Evolutionary conservation across 2,888 invertebrate genomes (phyloP).

Genomic region (Herminia tarsipennalis): DNA sequence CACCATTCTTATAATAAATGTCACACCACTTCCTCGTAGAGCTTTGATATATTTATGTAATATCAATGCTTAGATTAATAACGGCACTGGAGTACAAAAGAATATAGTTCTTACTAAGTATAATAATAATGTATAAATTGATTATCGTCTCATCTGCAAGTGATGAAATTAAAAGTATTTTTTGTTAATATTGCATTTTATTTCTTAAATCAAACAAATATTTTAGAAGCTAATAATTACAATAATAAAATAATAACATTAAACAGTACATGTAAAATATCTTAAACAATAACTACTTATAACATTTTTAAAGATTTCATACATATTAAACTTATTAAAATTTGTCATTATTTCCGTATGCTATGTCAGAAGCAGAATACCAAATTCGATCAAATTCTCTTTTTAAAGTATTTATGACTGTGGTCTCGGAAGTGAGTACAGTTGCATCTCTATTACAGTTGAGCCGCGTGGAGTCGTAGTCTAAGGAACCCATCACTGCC

Average conservation of each 20-base stretch:
- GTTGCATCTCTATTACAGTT: slow-evolving; percentile 61
- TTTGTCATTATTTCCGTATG: slow-evolving; percentile 15
- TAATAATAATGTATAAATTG: slow-evolving; percentile 51
- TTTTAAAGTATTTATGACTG: slow-evolving; percentile 52
- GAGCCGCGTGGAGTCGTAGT: slow-evolving; percentile 54
- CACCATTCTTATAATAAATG: slow-evolving; percentile 35
- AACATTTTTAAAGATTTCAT: not conserved
- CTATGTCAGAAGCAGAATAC: slow-evolving; percentile 34
- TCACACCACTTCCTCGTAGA: slow-evolving; percentile 38
- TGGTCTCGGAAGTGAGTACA: slow-evolving; percentile 58
- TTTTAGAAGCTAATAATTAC: not conserved
- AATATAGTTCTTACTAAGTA: slow-evolving; percentile 54
- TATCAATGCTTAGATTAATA: slow-evolving; percentile 56
- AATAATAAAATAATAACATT: slow-evolving; percentile 14
- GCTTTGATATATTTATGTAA: slow-evolving; percentile 37
- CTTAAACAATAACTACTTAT: not conserved
- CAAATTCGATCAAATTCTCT: slow-evolving; percentile 69
- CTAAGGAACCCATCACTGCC: slow-evolving; percentile 63
- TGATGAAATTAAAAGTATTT: slow-evolving; percentile 76
- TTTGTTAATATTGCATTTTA: slow-evolving; percentile 69
- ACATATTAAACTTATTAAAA: not conserved
- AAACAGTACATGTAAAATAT: slow-evolving; percentile 3
- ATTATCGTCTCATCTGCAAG: slow-evolving; percentile 57
- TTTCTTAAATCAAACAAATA: slow-evolving; percentile 38
- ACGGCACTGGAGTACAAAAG: slow-evolving; percentile 81